A percentile compares a stretch with the other conserved stretches of the same genome.
These are phyloP conservation scores for Acanthurus leucopareius DNA, from an alignment of 2,797 vertebrate species.

Conservation along the genomic window DNA sequence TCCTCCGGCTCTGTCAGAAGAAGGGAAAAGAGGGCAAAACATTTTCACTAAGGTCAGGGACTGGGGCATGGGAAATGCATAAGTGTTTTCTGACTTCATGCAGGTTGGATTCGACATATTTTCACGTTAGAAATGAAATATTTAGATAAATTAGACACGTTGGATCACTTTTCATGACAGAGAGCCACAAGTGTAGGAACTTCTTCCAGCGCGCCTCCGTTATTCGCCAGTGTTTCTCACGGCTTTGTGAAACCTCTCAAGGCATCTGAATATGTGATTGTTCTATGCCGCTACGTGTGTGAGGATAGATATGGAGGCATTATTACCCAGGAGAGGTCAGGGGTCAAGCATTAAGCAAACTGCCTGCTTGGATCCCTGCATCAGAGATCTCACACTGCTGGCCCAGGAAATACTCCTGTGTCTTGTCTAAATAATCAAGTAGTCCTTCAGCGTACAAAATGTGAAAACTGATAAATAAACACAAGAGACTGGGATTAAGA, in stretches of 20 bases:
- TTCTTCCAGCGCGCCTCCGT: conserved; percentile 39
- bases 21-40: conserved; percentile 58
- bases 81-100: conserved; percentile 50
- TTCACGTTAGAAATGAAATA: conserved; percentile 6
- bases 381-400: conserved; percentile 82
- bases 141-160: conserved; percentile 19
- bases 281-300: conserved; percentile 79
- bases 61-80: conserved; percentile 51
- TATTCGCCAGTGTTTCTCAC: conserved; percentile 59
- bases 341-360: conserved; percentile 88
- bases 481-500: conserved; percentile 82
- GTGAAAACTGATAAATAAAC: conserved; percentile 88
- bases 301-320: conserved; percentile 83
- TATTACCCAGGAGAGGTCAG: conserved; percentile 89
- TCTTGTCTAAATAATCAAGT: conserved; percentile 87
- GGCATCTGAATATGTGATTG: conserved; percentile 82
- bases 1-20: conserved; percentile 53
- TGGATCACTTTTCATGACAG: conserved; percentile 25
- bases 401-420: conserved; percentile 84
- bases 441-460: conserved; percentile 85
- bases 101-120: conserved; percentile 37
- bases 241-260: conserved; percentile 67
- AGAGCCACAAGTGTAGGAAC: conserved; percentile 36
- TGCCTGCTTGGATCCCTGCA: conserved; percentile 81
- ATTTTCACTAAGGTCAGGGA: conserved; percentile 63